Base-by-base conservation (phyloP, 2,888 invertebrate genomes). In the Melanargia galathea region DNA sequence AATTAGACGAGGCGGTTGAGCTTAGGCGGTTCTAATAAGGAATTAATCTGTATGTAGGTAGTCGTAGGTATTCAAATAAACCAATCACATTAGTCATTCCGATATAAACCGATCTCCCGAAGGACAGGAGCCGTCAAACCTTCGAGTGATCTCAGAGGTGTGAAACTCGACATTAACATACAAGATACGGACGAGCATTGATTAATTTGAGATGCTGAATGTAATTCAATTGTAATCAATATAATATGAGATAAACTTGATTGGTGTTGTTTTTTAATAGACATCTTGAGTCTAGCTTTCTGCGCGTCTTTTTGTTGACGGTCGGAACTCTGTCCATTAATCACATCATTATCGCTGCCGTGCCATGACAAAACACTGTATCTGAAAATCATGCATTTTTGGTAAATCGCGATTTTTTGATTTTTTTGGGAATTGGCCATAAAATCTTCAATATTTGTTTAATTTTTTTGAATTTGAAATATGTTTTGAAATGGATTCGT, bases 191-290 rank as follows among this genome's bases (percentile, higher is more conserved):
- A 54, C 26, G 54, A 49, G 64, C 51, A 60, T 65, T 62, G 61
- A 62, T 65, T 62, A 60, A 38, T 55, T 20, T n/a, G 43, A 62
- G 48, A 24, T 49, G 45, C 55, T 30, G 24, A 18, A 2, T 35
- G 30, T 61, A 59, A 61, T 49, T 62, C 49, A 59, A 64, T 62
- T 51, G 66, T 56, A 66, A 64, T 63, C 61, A 58, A 18, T 56
- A 55, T 58, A 57, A 55, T 58, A 57, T 56, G 45, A 51, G 60
- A 57, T 60, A 40, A 54, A 65, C 49, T 45, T 56, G 43, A 40
- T 18, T 59, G 16, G 11, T 40, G 20, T 63, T 43, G 48, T 49
- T 40, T 49, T 22, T 43, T 35, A n/a, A 49, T 56, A 49, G 54
- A 30, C 22, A 33, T 16, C 18, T 43, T 35, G 35, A 35, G 13